Evolutionary conservation across 1,140 invertebrate species (phyloP).

Genomic region (Penaeus japonicus): DNA sequence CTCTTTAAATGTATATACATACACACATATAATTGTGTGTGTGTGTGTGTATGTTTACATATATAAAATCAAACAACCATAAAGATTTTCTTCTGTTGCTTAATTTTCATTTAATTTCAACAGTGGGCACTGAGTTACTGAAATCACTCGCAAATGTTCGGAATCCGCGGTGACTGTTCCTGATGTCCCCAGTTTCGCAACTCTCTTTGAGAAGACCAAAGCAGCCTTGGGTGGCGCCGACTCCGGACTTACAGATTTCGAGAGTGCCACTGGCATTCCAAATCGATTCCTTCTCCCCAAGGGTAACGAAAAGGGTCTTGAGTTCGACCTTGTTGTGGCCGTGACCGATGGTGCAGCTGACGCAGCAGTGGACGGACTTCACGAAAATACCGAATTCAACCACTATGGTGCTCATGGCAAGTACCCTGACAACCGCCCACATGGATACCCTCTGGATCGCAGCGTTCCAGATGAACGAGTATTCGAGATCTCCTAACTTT

Average conservation of each 20-base stretch:
- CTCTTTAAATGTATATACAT: too few species aligned
- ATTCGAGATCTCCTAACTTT: not conserved
- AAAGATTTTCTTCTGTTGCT: too few species aligned
- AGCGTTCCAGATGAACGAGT: slow-evolving; percentile 20
- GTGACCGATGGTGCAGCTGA: slow-evolving; percentile 64
- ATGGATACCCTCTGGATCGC: slow-evolving; percentile 47
- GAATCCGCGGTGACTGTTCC: slow-evolving; percentile 28
- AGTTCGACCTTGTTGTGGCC: slow-evolving; percentile 73
- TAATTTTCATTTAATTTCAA: too few species aligned
- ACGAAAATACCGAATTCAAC: not conserved
- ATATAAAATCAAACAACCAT: too few species aligned
- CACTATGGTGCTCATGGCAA: slow-evolving; percentile 30
- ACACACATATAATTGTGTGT: too few species aligned
- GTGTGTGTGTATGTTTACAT: too few species aligned
- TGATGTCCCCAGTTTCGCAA: slow-evolving; percentile 11
- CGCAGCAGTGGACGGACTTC: not conserved
- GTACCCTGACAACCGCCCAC: slow-evolving; percentile 33
- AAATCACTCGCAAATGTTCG: slow-evolving; percentile 19
- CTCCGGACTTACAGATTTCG: slow-evolving; percentile 27
- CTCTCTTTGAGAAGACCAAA: not conserved
- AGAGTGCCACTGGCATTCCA: slow-evolving; percentile 68
- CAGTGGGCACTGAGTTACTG: too few species aligned
- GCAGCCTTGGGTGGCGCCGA: not conserved
- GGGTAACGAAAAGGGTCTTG: slow-evolving; percentile 72
- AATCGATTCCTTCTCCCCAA: slow-evolving; percentile 73